Base-by-base conservation (phyloP, 1,140 invertebrate genomes). In the Bombyx mori region DNA sequence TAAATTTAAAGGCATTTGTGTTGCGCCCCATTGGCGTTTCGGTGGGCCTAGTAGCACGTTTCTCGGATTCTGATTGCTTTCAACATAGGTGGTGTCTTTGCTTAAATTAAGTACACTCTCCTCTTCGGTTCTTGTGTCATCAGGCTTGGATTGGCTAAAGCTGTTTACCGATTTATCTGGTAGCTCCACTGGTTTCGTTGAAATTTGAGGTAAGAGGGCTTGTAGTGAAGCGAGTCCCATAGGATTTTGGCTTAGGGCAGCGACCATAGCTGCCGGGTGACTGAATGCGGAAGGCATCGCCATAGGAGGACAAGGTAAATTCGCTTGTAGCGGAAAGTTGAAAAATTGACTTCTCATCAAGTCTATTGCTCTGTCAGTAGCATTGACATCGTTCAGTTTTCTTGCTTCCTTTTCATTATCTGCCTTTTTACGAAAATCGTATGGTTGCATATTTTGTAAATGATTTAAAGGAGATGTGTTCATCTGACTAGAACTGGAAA, bases 401-500 rank as follows among this genome's bases (percentile, higher is more conserved):
- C 42, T 82, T 62, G 71, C 88, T 66, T 61, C 79, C 74, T 80
- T 88, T 52, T 63, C 74, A 46, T 67, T 71, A 47, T 44, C 63
- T 47, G 83, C 75, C 48, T 79, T 63, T 74, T 96, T 95, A 18
- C 96, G 91, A 75, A 95, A 98, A 79, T 98, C 96, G 79, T 97
- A 97, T 1, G 96, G 96, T 78, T 98, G 96, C 96, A 98, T 98
- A 69, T 93, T 97, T 85, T 98, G 96, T 26, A 98, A 88, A 71
- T 95, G 91, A 79, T 95, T 97, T 44, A 98, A 88, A 1, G 97
- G 95, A 6, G 95, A 96, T 66, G 89, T 90, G 66, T 89, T 89
- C 44, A 89, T 77, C 61, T 89, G 88, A 70, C 89, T 89, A 70
- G 85, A 89, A 50, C 87, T 84, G 52, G 90, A 82, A 10, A 76